Conservation (phyloP, 2,797 vertebrate species). For the Pseudochromis fuscus region DNA sequence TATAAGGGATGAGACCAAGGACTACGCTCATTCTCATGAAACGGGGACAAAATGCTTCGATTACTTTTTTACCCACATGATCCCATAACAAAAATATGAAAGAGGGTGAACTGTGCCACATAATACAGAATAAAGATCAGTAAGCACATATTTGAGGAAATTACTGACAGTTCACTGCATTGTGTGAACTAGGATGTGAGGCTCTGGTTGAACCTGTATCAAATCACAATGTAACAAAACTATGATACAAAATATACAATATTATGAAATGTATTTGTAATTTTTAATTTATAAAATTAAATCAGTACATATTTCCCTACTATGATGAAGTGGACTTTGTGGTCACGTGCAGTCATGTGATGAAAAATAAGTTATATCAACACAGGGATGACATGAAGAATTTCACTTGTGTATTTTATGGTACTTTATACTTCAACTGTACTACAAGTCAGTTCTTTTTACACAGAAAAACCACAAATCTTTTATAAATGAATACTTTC, state of each 20-base stretch:
- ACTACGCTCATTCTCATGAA: too few species aligned
- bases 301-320: too few species aligned
- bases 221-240: neutral
- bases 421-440: neutral
- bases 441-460: neutral
- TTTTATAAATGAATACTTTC: too few species aligned
- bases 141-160: neutral
- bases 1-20: conserved; percentile 15
- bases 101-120: neutral
- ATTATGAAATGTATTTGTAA: neutral
- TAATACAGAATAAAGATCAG: neutral
- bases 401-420: neutral
- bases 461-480: too few species aligned
- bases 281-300: too few species aligned
- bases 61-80: neutral
- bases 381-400: neutral
- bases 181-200: neutral
- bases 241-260: neutral
- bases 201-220: neutral
- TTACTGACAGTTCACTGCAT: rapidly evolving
- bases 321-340: neutral
- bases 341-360: neutral
- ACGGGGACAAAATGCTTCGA: conserved; percentile 1
- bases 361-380: neutral
- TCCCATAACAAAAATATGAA: neutral